These are phyloP conservation scores for Megalops cyprinoides DNA, from an alignment of 2,797 vertebrate species.

Conservation along the genomic window DNA sequence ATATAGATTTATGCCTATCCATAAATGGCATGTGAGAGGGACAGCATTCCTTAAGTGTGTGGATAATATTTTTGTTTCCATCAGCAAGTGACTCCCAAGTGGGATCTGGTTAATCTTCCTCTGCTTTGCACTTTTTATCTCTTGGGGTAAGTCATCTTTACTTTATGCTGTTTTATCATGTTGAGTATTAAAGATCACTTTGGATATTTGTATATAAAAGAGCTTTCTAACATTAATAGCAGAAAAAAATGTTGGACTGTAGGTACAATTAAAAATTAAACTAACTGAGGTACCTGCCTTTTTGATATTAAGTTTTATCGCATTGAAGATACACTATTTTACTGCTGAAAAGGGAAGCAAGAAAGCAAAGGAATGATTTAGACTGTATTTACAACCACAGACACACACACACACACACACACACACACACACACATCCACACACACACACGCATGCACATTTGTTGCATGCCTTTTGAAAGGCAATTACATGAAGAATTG, in stretches of 20 bases:
- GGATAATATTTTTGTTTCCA: slow-evolving; percentile 85
- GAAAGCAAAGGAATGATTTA: too few species aligned
- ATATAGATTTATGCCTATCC: slow-evolving; percentile 88
- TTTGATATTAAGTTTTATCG: not conserved
- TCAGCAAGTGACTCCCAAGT: slow-evolving; percentile 78
- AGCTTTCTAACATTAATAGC: not conserved
- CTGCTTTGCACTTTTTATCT: slow-evolving; percentile 70
- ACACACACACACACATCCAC: too few species aligned
- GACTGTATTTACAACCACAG: too few species aligned
- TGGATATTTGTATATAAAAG: not conserved
- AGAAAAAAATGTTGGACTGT: not conserved
- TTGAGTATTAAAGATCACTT: not conserved
- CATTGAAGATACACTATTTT: too few species aligned
- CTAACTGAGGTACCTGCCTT: not conserved
- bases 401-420: too few species aligned
- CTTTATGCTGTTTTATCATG: slow-evolving; percentile 11
- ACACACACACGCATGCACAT: too few species aligned
- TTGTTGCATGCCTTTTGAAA: slow-evolving; percentile 6
- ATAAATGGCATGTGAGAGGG: slow-evolving; percentile 88
- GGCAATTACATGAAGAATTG: not conserved
- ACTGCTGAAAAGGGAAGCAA: too few species aligned
- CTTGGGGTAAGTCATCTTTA: slow-evolving; percentile 79
- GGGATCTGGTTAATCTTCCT: slow-evolving; percentile 72
- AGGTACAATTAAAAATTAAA: not conserved
- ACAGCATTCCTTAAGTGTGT: slow-evolving; percentile 76